Base-by-base conservation (phyloP, 2,797 vertebrate species). In the Sebastes elongatus region DNA sequence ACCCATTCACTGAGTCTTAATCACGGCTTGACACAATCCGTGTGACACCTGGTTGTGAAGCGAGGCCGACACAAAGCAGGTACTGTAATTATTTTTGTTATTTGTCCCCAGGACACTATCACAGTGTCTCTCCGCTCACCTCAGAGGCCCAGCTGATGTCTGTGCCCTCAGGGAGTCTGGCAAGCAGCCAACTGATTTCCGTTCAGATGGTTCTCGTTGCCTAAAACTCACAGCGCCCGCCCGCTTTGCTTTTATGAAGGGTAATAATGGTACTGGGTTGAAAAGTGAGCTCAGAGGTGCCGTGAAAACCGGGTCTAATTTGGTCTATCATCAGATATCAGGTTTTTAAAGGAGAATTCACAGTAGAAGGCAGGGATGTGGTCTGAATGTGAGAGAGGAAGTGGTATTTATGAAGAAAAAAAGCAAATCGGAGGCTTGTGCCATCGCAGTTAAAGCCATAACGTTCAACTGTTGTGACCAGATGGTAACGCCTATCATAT, bases 141-240 rank as follows among this genome's bases (percentile, higher is more conserved):
- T 74, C 71, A 53, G 56, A 77, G 85, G 65, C 53, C 59, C 76
- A 72, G 84, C 70, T 86, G 78, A 89, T 86, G 88, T 85, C 76
- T 85, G 87, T 22, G 74, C 46, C 85, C 74, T 52, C 69, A 18
- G 80, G 85, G 78, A 52, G 60, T 68, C 82, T 76, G 87, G 76
- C 78, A 56, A 30, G 53, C 75, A 23, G 78, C 82, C 87, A 73
- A 18, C 56, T 49, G 55, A 52, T 83, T 84, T 89, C 64, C 22
- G 7, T 83, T 86, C 53, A 87, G 52, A 81, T 84, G 85, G 42
- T 81, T 74, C 59, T 73, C 2, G 10, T 71, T 89, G 73, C 16
- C 56, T 66, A 10, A 56, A 86, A 64, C 66, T 65, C 83, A 78
- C 49, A 61, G 16, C 7, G 30, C 62, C 30, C 4, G 28, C 42